Evolutionary conservation across 2,888 invertebrate species (phyloP), one percentile per base, ranked within the genome.

Genomic region (Phymatocera aterrima): DNA sequence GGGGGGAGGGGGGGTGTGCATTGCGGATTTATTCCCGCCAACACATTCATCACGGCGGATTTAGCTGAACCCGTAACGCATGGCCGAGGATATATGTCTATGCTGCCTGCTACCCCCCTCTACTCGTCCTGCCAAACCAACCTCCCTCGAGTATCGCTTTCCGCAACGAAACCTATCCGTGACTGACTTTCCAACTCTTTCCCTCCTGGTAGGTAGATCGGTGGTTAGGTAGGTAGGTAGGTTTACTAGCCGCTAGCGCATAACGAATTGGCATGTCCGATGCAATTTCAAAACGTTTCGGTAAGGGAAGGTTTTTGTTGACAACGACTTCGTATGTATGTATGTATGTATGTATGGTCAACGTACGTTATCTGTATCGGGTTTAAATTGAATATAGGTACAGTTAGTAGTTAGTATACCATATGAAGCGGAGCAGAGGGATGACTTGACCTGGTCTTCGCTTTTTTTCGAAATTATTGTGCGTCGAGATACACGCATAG

Each of bases 51-150:
- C 90, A 90, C 90, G 90, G 89, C 89, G 90, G 90, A 90, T 90
- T 90, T 90, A 90, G 90, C 90, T 90, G 89, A 90, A 90, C 89
- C 90, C 90, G 90, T 90, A 90, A 90, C 89, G 90, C 90, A 90
- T 89, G 89, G 90, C 90, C 87, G 82, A 87, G 89, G 89, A 88
- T 89, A 89, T 89, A 89, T 89, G 89, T 89, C 88, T 88, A 37
- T 75, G 88, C 86, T 87, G 87, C 86, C 87, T 85, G 85, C 86
- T 85, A 82, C 84, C 79, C 78, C 68, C 72, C 79, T 37, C 78
- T 34, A 77, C 74, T 61, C 72, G 78, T 78, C 78, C 21, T 12
- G 80, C 77, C 40, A 57, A 77, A 75, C 81, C 80, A 74, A 80
- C 81, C 78, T 78, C 61, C 77, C 46, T 61, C 64, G 60, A 79